phyloP scores from a whole-genome alignment of 2,797 vertebrate species.

The Myotis myotis region DNA sequence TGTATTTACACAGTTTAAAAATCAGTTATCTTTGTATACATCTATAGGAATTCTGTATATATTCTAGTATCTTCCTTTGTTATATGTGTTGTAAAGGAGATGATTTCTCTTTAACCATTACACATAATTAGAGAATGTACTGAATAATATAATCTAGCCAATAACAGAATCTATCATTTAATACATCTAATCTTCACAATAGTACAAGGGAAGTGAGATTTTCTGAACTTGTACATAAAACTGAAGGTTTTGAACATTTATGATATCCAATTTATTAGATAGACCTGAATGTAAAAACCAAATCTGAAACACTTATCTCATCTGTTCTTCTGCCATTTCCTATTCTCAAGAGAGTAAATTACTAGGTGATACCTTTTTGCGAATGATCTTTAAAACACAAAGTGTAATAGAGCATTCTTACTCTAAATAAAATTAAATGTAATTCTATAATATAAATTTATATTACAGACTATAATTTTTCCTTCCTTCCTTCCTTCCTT shows the following conservation, averaged over 20 bases:
- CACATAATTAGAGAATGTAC: neutral
- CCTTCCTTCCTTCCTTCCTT: no score
- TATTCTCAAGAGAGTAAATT: neutral
- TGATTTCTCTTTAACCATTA: neutral
- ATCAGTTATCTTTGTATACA: neutral
- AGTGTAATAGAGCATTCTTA: neutral
- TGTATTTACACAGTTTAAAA: neutral
- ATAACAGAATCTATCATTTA: neutral
- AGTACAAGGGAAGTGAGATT: neutral
- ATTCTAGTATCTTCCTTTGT: conserved; percentile 15
- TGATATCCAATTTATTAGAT: neutral
- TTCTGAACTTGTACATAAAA: neutral
- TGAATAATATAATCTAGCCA: neutral
- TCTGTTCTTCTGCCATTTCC: neutral
- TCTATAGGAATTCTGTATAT: neutral
- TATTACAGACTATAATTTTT: no score
- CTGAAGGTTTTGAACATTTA: neutral
- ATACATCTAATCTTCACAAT: neutral
- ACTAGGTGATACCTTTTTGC: neutral
- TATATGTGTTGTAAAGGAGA: neutral
- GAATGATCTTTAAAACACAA: neutral
- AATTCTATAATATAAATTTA: neutral
- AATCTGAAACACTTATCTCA: neutral
- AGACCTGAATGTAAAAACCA: neutral
- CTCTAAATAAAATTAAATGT: neutral